Base-by-base conservation (phyloP, 2,113 vertebrate species). In the Colossoma macropomum region DNA sequence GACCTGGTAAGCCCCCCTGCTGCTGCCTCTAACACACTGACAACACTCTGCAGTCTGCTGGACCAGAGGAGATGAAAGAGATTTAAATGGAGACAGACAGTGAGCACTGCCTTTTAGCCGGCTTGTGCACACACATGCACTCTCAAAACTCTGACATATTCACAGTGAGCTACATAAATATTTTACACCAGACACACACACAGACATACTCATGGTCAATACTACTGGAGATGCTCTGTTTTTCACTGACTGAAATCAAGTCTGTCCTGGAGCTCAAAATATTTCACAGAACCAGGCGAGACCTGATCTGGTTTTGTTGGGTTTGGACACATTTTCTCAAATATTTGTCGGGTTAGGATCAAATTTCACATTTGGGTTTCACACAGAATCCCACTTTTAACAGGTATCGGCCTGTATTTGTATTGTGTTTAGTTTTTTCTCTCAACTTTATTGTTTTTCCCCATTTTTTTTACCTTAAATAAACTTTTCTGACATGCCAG, bases 51-150 rank as follows among this genome's bases (percentile, higher is more conserved):
- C 45, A 73, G 45, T 77, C 56, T 52, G 56, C 45, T 71, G n/a
- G 30, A 77, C 45, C 77, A 45, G 72, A 77, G 76, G 19, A 72
- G 83, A 65, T 84, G 85, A 84, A 75, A 76, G 69, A 76, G 78
- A 73, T 87, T 89, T 81, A 78, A 85, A 84, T 82, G 68, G 86
- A 82, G 72, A 77, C 72, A 65, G 75, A 89, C 86, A 81, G 71
- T 79, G 66, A 77, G 73, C 73, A 23, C 41, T 59, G 87, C 74
- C 78, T 85, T 28, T 81, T 77, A 62, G 45, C 16, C 19, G 16
- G 23, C 50, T 41, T 23, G 9, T 15, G 60, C 52, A 76, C 48
- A 75, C 72, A 75, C 27, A 69, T n/a, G 7, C 41, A 54, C 25
- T 28, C n/a, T 48, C 21, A n/a, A 34, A 32, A 38, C 41, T 1